Evolutionary conservation across 92 coral and sea anemone species (phyloP), one percentile per base, ranked within the genome.

Genomic region (Epizoanthus rinbou): DNA sequence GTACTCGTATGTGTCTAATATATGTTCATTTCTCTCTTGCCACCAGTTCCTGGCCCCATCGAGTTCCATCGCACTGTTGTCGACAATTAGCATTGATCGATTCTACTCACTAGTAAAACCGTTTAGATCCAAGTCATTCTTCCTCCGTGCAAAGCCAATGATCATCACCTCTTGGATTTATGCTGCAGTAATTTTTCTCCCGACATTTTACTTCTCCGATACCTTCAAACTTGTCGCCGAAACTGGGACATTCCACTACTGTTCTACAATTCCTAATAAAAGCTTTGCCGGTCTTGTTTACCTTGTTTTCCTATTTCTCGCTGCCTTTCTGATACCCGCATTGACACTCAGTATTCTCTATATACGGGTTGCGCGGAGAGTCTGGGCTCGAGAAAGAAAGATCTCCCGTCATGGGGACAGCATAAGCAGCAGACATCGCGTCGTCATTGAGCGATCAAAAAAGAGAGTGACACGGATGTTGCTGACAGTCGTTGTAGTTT

Each of bases 91-190:
- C 62, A 87, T 93, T 74, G 97, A 93, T 57, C 92, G 97, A 1
- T 93, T 85, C 73, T 93, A 88, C 86, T 93, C 97, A 2, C 89
- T 93, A 68, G 97, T 93, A 86, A 90, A 89, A 58, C 97, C 97
- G 5, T 80, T 93, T 78, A 83, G 68, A 57, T 82, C 91, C 25
- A 91, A 89, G 71, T 80, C 89, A 22, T 19, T 41, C 31, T 85
- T 90, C 63, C 84, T 82, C 19, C 89, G 88, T 1, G 89, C 97
- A 2, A 84, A 76, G 24, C 69, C 86, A 11, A 90, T 93, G 16
- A 74, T 93, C 52, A 47, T 58, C 25, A 37, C 85, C 0, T 93
- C 91, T 4, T 93, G 97, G 97, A 24, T 84, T 8, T 91, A 91
- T 69, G 89, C 90, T 5, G 89, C 80, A 8, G 86, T 41, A 17